Evolutionary conservation across 2,888 invertebrate genomes (phyloP), one percentile per base, ranked within the genome.

Genomic region (Mythimna albipuncta): DNA sequence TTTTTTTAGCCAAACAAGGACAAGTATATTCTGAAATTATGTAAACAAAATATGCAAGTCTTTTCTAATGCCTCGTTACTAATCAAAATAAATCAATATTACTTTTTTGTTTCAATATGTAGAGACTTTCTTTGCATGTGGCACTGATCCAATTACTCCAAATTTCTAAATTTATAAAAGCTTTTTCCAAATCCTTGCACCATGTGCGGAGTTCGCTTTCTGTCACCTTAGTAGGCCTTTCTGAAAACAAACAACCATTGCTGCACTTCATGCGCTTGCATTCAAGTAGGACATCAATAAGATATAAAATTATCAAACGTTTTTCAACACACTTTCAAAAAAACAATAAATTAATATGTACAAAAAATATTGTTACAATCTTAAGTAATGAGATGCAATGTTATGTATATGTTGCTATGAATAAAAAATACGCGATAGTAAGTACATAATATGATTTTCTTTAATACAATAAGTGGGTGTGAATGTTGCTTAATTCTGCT

Each of bases 111-210:
- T 86, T 77, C 66, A 90, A 86, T 61, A 93, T 75, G 52, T 75
- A 58, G 32, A 76, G 79, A 16, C 92, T 83, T 68, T 89, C 87
- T 59, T 84, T 85, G 74, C 91, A 89, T 26, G 90, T 89, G 63
- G 84, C 88, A 52, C 89, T 83, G 55, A 95, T 83, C 95, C 95
- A 95, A n/a, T 85, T 79, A 64, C 87, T 89, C 94, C 95, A 94
- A 69, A 90, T 83, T 72, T 93, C 90, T 44, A 95, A 84, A 82
- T 94, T 92, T 58, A 77, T 66, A 57, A 89, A 90, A 7, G 91
- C 91, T 54, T 89, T 88, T 58, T 91, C 86, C 64, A 95, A 88
- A 71, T 93, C 91, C 44, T 87, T 85, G 76, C 92, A 92, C 94
- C 94, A 94, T 81, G 89, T 88, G 21, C 84, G 87, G 35, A 93